Percentiles rank a stretch among this genome's conserved stretches.
phyloP scores from a whole-genome alignment of 2,113 vertebrate species.

The Nipponia nippon region DNA sequence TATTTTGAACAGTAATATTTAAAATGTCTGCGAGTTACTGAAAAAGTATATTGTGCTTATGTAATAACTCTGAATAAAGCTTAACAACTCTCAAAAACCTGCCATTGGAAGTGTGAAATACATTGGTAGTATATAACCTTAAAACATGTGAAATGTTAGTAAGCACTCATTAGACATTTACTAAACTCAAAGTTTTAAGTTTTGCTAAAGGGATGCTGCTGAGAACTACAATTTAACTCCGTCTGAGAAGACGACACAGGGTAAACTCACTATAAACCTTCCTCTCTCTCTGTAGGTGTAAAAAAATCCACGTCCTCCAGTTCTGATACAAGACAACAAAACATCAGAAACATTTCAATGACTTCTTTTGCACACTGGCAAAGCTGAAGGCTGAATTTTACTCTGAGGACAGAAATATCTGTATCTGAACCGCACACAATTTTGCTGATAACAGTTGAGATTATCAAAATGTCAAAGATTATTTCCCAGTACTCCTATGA shows the following conservation, averaged over 20 bases:
- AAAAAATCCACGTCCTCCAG: not conserved
- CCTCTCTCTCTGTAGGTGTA: not conserved
- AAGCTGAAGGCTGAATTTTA: not conserved
- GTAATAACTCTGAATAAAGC: slow-evolving; percentile 49
- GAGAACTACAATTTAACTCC: not conserved
- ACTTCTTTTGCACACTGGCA: not conserved
- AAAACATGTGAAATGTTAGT: not conserved
- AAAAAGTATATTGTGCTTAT: not conserved
- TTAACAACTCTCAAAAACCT: not conserved
- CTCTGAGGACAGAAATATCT: not conserved
- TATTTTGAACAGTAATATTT: not conserved
- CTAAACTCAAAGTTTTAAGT: not conserved
- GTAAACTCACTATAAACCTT: not conserved
- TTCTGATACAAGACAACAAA: not conserved
- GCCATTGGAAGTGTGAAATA: not conserved
- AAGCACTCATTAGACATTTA: not conserved
- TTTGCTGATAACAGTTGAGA: not conserved
- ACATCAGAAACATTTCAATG: not conserved
- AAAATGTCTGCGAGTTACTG: not conserved
- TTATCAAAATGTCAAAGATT: not conserved
- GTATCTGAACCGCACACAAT: not conserved
- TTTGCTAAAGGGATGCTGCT: not conserved
- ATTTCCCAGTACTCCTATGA: not conserved
- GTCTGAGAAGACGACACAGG: not conserved
- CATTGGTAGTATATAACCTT: not conserved